Conservation (phyloP, 2,888 invertebrate species). For the Lamproptera curius region DNA sequence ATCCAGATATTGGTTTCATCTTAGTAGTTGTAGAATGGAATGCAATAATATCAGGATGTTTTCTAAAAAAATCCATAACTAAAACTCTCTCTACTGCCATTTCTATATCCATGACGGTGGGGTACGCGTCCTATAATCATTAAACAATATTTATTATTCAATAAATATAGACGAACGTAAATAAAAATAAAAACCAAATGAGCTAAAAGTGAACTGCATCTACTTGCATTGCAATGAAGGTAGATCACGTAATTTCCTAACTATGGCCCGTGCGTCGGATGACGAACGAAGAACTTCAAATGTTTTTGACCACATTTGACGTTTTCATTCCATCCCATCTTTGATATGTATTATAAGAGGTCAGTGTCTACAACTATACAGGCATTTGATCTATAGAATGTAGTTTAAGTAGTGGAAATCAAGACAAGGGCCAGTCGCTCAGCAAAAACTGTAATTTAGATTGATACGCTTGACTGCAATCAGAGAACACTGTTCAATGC, state of each 20-base stretch:
- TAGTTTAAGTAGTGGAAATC: background rate
- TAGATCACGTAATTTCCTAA: background rate
- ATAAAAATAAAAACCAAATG: background rate
- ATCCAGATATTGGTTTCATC: constrained; percentile 65
- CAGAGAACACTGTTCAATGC: background rate
- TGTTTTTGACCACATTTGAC: too few species aligned
- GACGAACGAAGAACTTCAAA: too few species aligned
- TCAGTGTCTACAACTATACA: too few species aligned
- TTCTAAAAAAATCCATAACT: constrained; percentile 61
- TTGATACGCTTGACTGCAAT: background rate
- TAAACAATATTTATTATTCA: background rate
- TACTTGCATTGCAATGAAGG: too few species aligned
- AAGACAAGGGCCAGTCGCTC: background rate
- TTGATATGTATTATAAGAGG: too few species aligned
- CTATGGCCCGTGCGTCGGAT: too few species aligned
- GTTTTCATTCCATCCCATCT: too few species aligned
- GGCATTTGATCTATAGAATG: too few species aligned
- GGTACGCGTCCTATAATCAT: constrained; percentile 60
- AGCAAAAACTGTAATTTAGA: background rate
- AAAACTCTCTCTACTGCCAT: constrained; percentile 78
- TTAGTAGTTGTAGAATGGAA: constrained; percentile 44
- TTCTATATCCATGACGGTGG: constrained; percentile 78
- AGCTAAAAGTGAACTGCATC: too few species aligned
- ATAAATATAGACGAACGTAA: background rate
- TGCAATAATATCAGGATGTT: constrained; percentile 52